These are phyloP conservation scores for Eonycteris spelaea DNA, from an alignment of 2,113 vertebrate species.

Conservation along the genomic window DNA sequence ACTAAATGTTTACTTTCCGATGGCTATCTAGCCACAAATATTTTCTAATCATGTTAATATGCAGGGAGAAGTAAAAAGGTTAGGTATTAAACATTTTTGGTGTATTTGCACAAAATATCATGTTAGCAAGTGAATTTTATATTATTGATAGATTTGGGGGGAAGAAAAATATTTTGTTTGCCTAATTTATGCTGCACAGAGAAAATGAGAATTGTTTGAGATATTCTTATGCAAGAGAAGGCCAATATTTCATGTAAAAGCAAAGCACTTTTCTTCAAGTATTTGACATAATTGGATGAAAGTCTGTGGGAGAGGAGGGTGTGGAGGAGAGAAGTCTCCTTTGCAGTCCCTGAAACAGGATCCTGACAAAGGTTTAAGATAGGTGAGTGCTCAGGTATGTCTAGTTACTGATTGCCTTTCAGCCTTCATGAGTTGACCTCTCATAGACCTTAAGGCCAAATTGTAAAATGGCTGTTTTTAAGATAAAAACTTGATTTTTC, in stretches of 20 bases:
- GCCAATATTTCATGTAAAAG: not conserved
- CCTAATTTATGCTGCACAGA: not conserved
- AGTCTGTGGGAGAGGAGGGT: not conserved
- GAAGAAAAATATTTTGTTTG: not conserved
- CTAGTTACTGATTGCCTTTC: not conserved
- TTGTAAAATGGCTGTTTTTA: not conserved
- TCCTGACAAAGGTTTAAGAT: not conserved
- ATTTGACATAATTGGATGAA: not conserved
- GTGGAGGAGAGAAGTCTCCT: not conserved
- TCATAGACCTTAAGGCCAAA: not conserved
- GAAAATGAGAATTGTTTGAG: not conserved
- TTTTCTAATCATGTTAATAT: slow-evolving; percentile 60
- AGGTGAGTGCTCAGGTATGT: rapidly evolving
- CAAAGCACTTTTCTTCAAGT: not conserved
- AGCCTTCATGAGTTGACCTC: not conserved
- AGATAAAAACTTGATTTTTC: slow-evolving; percentile 19
- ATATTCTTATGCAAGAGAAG: not conserved
- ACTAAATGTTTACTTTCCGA: slow-evolving; percentile 67
- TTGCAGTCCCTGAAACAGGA: not conserved
- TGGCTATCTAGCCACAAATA: slow-evolving; percentile 66
- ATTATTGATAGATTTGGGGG: slow-evolving; percentile 11
- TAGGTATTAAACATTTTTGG: slow-evolving; percentile 51
- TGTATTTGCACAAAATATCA: slow-evolving; percentile 67
- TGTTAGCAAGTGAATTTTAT: slow-evolving; percentile 59
- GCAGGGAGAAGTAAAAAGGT: slow-evolving; percentile 47